Conservation (phyloP, 92 coral and sea anemone species). For the Epizoanthus ramosus region DNA sequence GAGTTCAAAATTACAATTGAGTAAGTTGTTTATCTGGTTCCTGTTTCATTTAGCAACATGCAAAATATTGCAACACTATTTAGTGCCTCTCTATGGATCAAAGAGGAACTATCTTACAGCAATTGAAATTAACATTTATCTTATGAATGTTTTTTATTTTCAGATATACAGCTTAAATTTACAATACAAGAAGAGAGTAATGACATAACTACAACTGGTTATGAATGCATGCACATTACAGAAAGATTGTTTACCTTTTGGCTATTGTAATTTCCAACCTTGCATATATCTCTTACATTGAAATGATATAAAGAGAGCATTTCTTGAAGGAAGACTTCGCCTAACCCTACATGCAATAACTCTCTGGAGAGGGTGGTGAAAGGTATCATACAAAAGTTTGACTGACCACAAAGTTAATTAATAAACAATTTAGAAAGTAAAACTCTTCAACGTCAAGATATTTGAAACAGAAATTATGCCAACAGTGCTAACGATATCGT, state of each 20-base stretch:
- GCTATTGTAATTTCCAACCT: background rate
- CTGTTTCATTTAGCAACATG: no score
- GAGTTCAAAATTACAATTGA: background rate
- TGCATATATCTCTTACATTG: background rate
- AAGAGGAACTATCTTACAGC: no score
- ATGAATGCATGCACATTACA: background rate
- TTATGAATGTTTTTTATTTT: no score
- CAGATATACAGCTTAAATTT: no score
- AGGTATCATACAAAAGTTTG: background rate
- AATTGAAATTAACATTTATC: no score
- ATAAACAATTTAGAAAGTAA: background rate
- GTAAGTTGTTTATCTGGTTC: background rate
- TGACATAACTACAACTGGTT: no score
- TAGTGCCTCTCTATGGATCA: background rate
- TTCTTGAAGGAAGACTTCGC: no score
- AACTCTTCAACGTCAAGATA: slow-evolving; percentile 30
- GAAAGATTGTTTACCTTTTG: background rate
- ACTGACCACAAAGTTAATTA: slow-evolving; percentile 6
- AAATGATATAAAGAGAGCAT: background rate
- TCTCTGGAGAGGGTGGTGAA: background rate
- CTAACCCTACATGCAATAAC: background rate
- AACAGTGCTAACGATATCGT: background rate
- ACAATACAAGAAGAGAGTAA: no score
- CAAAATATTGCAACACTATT: background rate
- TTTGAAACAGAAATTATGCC: background rate